Percentiles rank a stretch among this genome's conserved stretches.
Evolutionary conservation across 2,113 vertebrate genomes (phyloP).

Genomic region (Aramus guarauna): DNA sequence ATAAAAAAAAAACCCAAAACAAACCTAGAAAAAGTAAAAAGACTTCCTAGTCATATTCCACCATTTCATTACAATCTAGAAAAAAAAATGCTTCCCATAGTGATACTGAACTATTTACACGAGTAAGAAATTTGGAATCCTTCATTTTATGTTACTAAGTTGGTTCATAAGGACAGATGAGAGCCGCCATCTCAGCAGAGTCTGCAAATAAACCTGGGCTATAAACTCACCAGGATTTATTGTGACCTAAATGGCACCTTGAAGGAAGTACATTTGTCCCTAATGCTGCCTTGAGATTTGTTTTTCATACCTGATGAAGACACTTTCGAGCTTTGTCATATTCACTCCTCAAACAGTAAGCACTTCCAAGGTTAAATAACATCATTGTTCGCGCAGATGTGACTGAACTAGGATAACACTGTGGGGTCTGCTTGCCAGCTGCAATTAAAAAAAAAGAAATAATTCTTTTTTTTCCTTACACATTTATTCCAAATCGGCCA

Average conservation of each 20-base stretch:
- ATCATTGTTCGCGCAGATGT: slow-evolving; percentile 93
- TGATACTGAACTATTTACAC: neutral
- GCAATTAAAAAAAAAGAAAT: neutral
- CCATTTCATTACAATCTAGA: neutral
- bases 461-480: neutral
- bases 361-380: slow-evolving; percentile 97
- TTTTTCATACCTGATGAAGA: slow-evolving; percentile 88
- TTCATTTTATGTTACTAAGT: neutral
- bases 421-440: slow-evolving; percentile 93
- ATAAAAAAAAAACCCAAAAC: neutral
- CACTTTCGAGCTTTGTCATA: slow-evolving; percentile 98
- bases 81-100: neutral
- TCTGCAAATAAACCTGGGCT: neutral
- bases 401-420: slow-evolving; percentile 95
- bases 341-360: slow-evolving; percentile 95
- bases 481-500: neutral
- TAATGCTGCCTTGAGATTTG: neutral
- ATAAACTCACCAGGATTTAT: neutral
- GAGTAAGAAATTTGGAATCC: neutral
- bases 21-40: neutral
- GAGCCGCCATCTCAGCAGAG: neutral
- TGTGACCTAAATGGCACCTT: neutral
- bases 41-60: neutral
- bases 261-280: neutral
- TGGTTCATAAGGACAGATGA: neutral